Conservation (phyloP, 92 coral and sea anemone genomes). For the Parazoanthus atlanticus region DNA sequence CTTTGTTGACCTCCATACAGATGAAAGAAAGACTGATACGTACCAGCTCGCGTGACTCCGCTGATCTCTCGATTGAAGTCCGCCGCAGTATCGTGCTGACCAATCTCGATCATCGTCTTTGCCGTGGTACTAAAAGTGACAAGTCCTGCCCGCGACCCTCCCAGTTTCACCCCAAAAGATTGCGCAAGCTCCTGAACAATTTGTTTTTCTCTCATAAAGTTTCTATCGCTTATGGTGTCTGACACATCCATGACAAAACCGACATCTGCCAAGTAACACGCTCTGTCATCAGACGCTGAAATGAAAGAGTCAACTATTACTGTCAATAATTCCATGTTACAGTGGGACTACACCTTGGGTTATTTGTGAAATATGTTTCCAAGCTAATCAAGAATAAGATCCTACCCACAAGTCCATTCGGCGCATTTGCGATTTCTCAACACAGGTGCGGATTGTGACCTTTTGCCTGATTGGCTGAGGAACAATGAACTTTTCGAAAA, state of each 20-base stretch:
- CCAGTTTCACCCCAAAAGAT: neutral
- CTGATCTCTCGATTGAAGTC: neutral
- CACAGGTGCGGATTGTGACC: too few relatives aligned
- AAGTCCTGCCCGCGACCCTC: constrained; percentile 34
- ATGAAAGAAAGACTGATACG: neutral
- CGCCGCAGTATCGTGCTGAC: neutral
- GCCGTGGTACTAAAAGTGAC: constrained; percentile 7
- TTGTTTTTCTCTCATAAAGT: neutral
- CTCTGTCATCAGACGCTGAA: constrained; percentile 1
- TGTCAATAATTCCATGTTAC: too few relatives aligned
- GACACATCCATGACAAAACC: constrained; percentile 30
- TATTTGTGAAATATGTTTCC: too few relatives aligned
- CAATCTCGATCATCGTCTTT: neutral
- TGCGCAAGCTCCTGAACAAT: neutral
- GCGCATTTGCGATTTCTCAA: too few relatives aligned
- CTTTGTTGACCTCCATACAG: neutral
- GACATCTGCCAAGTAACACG: constrained; percentile 19
- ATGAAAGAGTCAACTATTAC: neutral
- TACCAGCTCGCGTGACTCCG: neutral
- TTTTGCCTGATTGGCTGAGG: too few relatives aligned
- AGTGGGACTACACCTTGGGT: too few relatives aligned
- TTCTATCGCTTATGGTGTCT: neutral
- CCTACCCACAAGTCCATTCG: too few relatives aligned
- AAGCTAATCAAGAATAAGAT: too few relatives aligned
- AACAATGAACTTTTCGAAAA: too few relatives aligned